Evolutionary conservation across 2,888 invertebrate species (phyloP).

Genomic region (Tethea ocularis): DNA sequence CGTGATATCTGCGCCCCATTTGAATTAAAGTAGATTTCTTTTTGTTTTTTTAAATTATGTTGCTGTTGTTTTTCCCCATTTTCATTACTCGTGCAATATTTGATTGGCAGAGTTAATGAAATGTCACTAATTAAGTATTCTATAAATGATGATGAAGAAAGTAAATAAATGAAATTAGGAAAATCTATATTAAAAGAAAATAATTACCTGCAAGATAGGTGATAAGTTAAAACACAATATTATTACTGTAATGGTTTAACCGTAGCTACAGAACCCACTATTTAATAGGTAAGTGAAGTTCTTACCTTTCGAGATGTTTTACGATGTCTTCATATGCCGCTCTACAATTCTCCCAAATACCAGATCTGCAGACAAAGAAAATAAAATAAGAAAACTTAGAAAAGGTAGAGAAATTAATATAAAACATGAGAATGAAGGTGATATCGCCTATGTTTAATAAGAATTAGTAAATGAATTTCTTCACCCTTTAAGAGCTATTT

Average conservation of each 20-base stretch:
- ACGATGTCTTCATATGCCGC: constrained; percentile 97
- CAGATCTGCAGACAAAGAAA: constrained; percentile 87
- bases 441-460: constrained; percentile 12
- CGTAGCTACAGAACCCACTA: constrained; percentile 5
- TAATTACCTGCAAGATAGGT: background rate
- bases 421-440: constrained; percentile 39
- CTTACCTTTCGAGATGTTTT: constrained; percentile 97
- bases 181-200: background rate
- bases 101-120: background rate
- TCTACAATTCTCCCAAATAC: constrained; percentile 97
- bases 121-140: background rate
- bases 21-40: constrained; percentile 63
- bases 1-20: constrained; percentile 71
- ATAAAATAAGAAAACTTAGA: constrained; percentile 68
- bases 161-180: background rate
- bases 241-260: constrained; percentile 7
- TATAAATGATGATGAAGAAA: background rate
- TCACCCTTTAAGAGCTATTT: constrained; percentile 9
- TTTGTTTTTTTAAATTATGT: constrained; percentile 32
- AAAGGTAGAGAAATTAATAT: constrained; percentile 46
- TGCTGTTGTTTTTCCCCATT: background rate
- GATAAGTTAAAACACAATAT: background rate
- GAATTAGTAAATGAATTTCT: background rate
- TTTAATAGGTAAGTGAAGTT: constrained; percentile 25
- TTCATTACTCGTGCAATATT: background rate